These are phyloP conservation scores for Pantala flavescens DNA, from an alignment of 1,140 invertebrate species.

Conservation along the genomic window DNA sequence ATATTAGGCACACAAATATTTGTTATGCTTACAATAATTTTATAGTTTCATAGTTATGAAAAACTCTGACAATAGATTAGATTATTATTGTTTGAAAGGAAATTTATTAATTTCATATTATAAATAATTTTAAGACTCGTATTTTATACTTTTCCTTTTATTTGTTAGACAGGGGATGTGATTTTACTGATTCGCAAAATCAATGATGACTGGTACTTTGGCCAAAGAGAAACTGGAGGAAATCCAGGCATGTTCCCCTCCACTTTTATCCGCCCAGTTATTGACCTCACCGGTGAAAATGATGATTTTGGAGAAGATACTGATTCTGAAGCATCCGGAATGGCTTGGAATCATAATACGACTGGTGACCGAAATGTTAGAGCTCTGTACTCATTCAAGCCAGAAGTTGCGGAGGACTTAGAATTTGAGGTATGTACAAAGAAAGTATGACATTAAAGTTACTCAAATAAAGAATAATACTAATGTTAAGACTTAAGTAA, in stretches of 20 bases:
- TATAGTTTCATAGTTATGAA: too few species aligned
- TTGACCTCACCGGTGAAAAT: constrained; percentile 50
- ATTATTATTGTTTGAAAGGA: too few species aligned
- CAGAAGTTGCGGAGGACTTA: constrained; percentile 48
- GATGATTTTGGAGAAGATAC: constrained; percentile 21
- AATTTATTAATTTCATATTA: too few species aligned
- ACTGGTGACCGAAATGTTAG: constrained; percentile 29
- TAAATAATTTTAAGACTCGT: too few species aligned
- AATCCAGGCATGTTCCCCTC: constrained; percentile 61
- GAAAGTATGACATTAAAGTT: not conserved
- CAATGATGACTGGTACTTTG: constrained; percentile 71
- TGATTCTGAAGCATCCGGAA: constrained; percentile 26
- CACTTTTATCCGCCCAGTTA: constrained; percentile 62
- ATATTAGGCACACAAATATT: too few species aligned
- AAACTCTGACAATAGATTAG: too few species aligned
- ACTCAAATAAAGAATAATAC: too few species aligned
- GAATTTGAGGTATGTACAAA: constrained; percentile 38
- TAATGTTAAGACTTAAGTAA: too few species aligned
- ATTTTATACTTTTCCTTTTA: not conserved
- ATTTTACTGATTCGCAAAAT: constrained; percentile 55
- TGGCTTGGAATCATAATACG: not conserved
- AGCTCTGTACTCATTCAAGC: constrained; percentile 50
- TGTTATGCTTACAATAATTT: too few species aligned
- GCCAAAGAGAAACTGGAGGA: constrained; percentile 41
- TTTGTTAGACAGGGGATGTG: constrained; percentile 52